Base-by-base conservation (phyloP, 2,888 invertebrate species). In the Amphipoea lucens region DNA sequence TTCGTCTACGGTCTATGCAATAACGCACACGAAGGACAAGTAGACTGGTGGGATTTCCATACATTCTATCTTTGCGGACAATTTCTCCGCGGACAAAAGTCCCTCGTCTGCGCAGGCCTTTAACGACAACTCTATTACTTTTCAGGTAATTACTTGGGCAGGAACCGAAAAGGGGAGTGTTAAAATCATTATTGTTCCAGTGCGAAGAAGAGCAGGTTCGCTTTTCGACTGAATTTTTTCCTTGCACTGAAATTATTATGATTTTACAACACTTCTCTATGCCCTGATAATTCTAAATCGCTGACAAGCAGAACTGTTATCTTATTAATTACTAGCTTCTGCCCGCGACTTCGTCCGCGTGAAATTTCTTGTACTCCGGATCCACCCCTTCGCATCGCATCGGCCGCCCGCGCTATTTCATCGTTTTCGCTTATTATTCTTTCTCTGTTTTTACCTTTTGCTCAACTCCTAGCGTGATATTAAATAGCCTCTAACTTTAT, bases 91-190 rank as follows among this genome's bases (percentile, higher is more conserved):
- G 29, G 29, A 29, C 29, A 29, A 29, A 29, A 29, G 29, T 29
- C 29, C 29, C 29, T 29, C 29, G 29, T 29, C 29, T 29, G 29
- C 29, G 29, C 29, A 29, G 29, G 29, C 29, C 29, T 29, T 29
- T 29, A 12, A 12, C n/a, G 67, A 14, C 12, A 20, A 62, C 17
- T 62, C 0, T 45, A 20, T 57, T 68, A 42, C 0, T 76, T 76
- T 81, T 81, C 66, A 83, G 70, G 29, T 57, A n/a, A 57, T 23
- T 54, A 66, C 4, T 29, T 3, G 14, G 2, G 29, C 14, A 23
- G 7, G 1, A 6, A 9, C 14, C 12, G 23, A 42, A 7, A n/a
- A n/a, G n/a, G 14, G 3, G 1, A 9, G 12, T 23, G 36, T 63
- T 29, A 11, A 51, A 48, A 29, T 40, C 14, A 62, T 62, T 12